phyloP scores from a whole-genome alignment of 2,888 invertebrate species.

The Saturnia japonica region DNA sequence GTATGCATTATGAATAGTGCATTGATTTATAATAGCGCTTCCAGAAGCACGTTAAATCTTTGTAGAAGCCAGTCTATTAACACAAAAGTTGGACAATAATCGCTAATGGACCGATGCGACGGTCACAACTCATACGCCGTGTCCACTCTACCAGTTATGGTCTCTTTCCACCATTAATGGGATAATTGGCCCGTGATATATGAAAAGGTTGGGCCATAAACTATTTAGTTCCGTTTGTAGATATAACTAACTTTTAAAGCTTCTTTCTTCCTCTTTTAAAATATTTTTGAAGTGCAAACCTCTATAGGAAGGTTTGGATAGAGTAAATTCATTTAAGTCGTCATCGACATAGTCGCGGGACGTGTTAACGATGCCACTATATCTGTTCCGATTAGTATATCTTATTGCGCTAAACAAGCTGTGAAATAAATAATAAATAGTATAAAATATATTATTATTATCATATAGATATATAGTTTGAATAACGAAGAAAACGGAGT shows the following conservation, averaged over 20 bases:
- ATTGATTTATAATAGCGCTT: conserved; percentile 35
- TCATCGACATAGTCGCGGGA: no score
- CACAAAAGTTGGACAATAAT: conserved; percentile 76
- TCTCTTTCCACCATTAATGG: conserved; percentile 22
- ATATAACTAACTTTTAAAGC: neutral
- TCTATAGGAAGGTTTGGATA: no score
- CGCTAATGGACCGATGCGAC: conserved; percentile 80
- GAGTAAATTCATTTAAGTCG: no score
- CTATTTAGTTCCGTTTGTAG: neutral
- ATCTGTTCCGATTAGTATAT: no score
- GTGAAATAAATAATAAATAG: no score
- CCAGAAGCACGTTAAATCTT: conserved; percentile 37
- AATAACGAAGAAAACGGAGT: no score
- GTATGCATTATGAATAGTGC: no score
- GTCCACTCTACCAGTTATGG: conserved; percentile 24
- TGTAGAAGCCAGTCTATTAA: conserved; percentile 57
- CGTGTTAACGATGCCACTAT: no score
- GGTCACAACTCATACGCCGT: conserved; percentile 67
- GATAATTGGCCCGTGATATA: conserved; percentile 19
- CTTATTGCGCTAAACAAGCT: no score
- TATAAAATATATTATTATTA: no score
- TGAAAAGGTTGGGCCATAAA: neutral
- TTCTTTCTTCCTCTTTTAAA: neutral
- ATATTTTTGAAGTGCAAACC: no score
- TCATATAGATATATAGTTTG: no score